Percentiles rank a stretch among this genome's conserved stretches.
phyloP scores from a whole-genome alignment of 1,140 invertebrate genomes.

The Ostrea edulis region DNA sequence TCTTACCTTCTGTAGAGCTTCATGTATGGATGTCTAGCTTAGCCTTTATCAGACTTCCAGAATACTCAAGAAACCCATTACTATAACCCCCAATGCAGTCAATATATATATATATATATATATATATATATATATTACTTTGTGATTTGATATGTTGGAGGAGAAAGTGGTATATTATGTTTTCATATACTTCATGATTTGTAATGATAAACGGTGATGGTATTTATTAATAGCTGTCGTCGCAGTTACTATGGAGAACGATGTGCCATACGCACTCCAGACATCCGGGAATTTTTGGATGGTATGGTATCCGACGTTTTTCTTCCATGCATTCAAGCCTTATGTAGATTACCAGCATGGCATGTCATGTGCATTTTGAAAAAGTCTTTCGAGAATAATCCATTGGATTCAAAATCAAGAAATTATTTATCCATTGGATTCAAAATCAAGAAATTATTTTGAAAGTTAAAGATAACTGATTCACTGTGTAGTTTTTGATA shows the following conservation, averaged over 20 bases:
- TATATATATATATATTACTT: background rate
- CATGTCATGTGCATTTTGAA: constrained; percentile 35
- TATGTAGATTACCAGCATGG: constrained; percentile 44
- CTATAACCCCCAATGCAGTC: background rate
- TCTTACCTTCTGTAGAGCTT: background rate
- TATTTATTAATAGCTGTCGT: constrained; percentile 53
- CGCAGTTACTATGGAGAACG: constrained; percentile 45
- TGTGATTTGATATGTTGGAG: background rate
- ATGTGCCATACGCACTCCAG: constrained; percentile 42
- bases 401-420: too few relatives aligned
- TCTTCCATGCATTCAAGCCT: constrained; percentile 45
- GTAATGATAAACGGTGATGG: constrained; percentile 42
- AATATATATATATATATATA: background rate
- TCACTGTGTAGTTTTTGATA: background rate
- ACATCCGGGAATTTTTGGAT: constrained; percentile 31
- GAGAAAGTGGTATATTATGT: background rate
- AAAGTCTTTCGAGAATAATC: background rate
- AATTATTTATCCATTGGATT: too few relatives aligned
- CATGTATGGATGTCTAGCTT: background rate
- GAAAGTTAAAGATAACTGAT: too few relatives aligned
- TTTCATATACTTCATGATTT: background rate
- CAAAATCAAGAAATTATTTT: too few relatives aligned
- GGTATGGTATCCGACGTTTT: constrained; percentile 43
- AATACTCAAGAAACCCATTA: background rate
- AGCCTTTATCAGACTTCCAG: background rate